These are phyloP conservation scores for Rhyacophila brunnea DNA, from an alignment of 1,140 invertebrate species.

Conservation along the genomic window DNA sequence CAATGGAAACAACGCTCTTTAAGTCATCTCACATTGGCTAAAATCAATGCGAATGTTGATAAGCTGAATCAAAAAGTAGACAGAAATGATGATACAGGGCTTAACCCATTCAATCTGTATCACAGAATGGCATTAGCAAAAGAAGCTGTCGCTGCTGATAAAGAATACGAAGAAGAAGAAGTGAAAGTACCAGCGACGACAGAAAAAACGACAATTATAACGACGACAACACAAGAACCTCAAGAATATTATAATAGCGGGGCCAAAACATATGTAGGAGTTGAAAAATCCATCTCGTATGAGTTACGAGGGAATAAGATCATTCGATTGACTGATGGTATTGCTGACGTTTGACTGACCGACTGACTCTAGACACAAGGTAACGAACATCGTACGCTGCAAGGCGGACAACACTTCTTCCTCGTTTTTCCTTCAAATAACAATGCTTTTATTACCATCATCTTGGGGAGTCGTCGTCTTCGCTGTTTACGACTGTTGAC, in stretches of 20 bases:
- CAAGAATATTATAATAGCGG: not conserved
- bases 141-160: not conserved
- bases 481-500: no score
- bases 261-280: not conserved
- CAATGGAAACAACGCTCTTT: conserved; percentile 4
- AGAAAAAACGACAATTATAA: no score
- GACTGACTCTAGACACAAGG: conserved; percentile 25
- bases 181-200: not conserved
- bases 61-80: conserved; percentile 19
- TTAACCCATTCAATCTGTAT: conserved; percentile 8
- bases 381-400: conserved; percentile 10
- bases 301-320: conserved; percentile 32
- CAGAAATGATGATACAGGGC: not conserved
- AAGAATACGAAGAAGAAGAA: not conserved
- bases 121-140: conserved; percentile 12
- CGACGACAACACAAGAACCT: not conserved
- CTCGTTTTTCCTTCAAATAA: no score
- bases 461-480: no score
- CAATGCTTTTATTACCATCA: no score
- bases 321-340: conserved; percentile 26
- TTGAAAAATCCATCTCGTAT: conserved; percentile 26
- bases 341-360: conserved; percentile 31
- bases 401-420: no score
- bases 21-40: conserved; percentile 16
- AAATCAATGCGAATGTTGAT: conserved; percentile 23